Percentiles rank a stretch among this genome's conserved stretches.
Conservation (phyloP, 2,888 invertebrate genomes). For the Parnassius glacialis region DNA sequence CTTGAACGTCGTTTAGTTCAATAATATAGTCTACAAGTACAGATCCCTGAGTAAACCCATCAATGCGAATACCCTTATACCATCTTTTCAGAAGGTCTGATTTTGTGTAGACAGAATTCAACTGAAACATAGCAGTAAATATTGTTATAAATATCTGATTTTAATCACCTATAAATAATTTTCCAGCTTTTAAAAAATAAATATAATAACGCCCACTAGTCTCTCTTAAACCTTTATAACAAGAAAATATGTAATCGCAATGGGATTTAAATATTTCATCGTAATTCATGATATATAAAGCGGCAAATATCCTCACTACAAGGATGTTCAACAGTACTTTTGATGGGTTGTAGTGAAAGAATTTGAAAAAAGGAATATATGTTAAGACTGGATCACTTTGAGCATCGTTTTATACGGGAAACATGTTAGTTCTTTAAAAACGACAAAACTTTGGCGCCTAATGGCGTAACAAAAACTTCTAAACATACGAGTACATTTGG, state of each 20-base stretch:
- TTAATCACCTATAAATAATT: conserved; percentile 2
- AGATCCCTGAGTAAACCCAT: conserved; percentile 93
- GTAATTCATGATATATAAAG: no score
- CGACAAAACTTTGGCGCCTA: no score
- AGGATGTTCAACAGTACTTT: no score
- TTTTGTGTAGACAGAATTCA: conserved; percentile 90
- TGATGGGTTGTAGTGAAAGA: no score
- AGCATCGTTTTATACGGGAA: no score
- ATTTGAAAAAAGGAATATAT: no score
- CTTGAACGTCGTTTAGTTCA: conserved; percentile 87
- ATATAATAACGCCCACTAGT: not conserved
- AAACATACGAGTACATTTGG: no score
- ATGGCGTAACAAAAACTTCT: no score
- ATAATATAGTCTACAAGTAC: conserved; percentile 94
- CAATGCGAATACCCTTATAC: conserved; percentile 92
- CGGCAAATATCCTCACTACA: no score
- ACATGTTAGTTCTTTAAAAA: no score
- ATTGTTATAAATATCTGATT: not conserved
- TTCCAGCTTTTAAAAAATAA: not conserved
- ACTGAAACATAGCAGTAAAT: conserved; percentile 73
- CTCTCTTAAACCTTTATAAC: not conserved
- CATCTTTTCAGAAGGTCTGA: conserved; percentile 88
- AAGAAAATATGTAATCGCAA: not conserved
- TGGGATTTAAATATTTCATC: no score
- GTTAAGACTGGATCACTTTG: no score